These are phyloP conservation scores for Hypsibius dujardini DNA, from an alignment of 1,140 invertebrate genomes.

Conservation along the genomic window DNA sequence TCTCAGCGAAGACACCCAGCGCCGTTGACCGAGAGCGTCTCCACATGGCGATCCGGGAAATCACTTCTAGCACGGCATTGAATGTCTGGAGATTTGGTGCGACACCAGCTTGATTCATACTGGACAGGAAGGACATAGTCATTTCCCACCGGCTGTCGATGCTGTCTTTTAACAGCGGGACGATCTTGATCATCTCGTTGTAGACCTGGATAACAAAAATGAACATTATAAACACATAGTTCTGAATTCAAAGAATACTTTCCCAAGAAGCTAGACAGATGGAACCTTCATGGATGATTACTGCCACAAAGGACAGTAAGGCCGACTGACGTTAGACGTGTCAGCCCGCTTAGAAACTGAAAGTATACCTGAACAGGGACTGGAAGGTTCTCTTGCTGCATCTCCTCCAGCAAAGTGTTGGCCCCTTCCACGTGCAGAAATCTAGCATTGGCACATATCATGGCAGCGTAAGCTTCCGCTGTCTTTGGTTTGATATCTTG, in stretches of 20 bases:
- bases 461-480: slow-evolving; percentile 37
- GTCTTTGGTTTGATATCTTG: slow-evolving; percentile 32
- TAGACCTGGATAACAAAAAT: slow-evolving; percentile 47
- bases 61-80: slow-evolving; percentile 45
- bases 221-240: neutral
- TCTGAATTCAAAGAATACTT: too few species aligned
- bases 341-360: too few species aligned
- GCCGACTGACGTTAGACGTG: too few species aligned
- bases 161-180: slow-evolving; percentile 43
- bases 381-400: slow-evolving; percentile 42
- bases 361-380: slow-evolving; percentile 19
- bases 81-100: slow-evolving; percentile 54
- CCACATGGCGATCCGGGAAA: slow-evolving; percentile 36
- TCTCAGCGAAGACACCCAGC: slow-evolving; percentile 46
- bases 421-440: slow-evolving; percentile 42
- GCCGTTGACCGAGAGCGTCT: slow-evolving; percentile 32
- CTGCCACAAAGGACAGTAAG: too few species aligned
- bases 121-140: slow-evolving; percentile 35
- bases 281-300: too few species aligned
- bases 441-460: slow-evolving; percentile 55
- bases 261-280: too few species aligned
- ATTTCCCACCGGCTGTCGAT: slow-evolving; percentile 44
- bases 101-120: slow-evolving; percentile 42
- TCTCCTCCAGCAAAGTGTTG: slow-evolving; percentile 46
- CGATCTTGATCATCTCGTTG: slow-evolving; percentile 47